Evolutionary conservation across 2,113 vertebrate species (phyloP).

Genomic region (Psettodes erumei): DNA sequence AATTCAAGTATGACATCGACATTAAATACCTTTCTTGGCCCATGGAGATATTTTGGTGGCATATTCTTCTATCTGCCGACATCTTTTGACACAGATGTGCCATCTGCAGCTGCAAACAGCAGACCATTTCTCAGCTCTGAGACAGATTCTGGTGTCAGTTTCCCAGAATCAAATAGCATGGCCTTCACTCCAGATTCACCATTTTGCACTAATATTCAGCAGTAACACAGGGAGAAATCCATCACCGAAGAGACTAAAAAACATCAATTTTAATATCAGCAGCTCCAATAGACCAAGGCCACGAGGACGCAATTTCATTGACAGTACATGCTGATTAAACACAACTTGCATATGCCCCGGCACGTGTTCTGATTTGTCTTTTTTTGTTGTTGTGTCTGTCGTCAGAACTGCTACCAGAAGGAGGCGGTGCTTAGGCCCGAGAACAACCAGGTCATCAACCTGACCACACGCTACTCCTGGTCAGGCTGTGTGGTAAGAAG

Average conservation of each 20-base stretch:
- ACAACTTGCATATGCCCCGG: neutral
- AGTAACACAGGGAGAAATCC: conserved; percentile 29
- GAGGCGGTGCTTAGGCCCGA: conserved; percentile 92
- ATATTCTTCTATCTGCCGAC: conserved; percentile 14
- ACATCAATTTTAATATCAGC: conserved; percentile 38
- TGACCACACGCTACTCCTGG: conserved; percentile 93
- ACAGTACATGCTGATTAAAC: conserved; percentile 37
- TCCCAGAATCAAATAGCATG: conserved; percentile 11
- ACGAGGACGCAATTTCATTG: conserved; percentile 9
- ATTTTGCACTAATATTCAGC: conserved; percentile 17
- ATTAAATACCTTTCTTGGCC: neutral
- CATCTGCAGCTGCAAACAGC: neutral
- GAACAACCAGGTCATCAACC: conserved; percentile 96
- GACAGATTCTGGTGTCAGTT: conserved; percentile 13
- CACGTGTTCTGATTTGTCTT: neutral
- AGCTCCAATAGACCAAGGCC: conserved; percentile 27
- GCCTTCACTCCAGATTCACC: neutral
- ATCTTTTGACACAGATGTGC: conserved; percentile 16
- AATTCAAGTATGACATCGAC: neutral
- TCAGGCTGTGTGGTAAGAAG: conserved; percentile 90
- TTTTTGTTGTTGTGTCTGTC: neutral
- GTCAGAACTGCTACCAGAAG: conserved; percentile 90
- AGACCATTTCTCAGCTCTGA: conserved; percentile 25
- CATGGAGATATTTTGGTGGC: neutral
- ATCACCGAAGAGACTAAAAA: conserved; percentile 21